Evolutionary conservation across 2,113 vertebrate genomes (phyloP).

Genomic region (Pseudopipra pipra): DNA sequence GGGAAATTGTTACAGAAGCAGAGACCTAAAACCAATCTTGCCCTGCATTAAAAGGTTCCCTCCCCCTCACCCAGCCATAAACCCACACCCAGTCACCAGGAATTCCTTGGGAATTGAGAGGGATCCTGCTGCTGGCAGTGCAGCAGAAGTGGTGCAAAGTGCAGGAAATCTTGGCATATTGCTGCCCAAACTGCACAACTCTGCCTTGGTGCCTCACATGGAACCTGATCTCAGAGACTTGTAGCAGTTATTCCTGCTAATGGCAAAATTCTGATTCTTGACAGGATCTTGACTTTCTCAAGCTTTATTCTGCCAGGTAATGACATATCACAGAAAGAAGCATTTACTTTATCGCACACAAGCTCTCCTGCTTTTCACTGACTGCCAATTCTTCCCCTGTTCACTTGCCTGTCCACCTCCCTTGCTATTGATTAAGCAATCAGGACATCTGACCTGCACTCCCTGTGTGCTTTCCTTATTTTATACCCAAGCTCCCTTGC

Average conservation of each 20-base stretch:
- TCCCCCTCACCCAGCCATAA: background rate
- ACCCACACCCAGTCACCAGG: accelerated
- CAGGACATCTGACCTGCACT: too few relatives aligned
- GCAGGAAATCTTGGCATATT: accelerated
- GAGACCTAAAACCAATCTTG: background rate
- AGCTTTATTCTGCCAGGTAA: background rate
- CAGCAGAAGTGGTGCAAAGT: accelerated
- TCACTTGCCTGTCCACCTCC: too few relatives aligned
- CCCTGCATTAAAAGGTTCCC: background rate
- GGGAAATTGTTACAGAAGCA: background rate
- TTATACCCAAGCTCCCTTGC: background rate
- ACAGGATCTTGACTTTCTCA: background rate
- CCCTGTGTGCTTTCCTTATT: background rate
- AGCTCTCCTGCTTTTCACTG: background rate
- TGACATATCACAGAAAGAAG: background rate
- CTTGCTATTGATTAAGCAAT: background rate
- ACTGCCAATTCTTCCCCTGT: background rate
- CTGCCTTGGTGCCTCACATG: accelerated
- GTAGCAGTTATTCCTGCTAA: background rate
- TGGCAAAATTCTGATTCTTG: background rate
- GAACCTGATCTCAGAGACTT: background rate
- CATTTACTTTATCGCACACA: background rate
- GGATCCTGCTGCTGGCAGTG: background rate
- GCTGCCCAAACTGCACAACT: background rate
- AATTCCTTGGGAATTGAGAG: accelerated